Base-by-base conservation (phyloP, 2,888 invertebrate species). In the Stenichneumon culpator region DNA sequence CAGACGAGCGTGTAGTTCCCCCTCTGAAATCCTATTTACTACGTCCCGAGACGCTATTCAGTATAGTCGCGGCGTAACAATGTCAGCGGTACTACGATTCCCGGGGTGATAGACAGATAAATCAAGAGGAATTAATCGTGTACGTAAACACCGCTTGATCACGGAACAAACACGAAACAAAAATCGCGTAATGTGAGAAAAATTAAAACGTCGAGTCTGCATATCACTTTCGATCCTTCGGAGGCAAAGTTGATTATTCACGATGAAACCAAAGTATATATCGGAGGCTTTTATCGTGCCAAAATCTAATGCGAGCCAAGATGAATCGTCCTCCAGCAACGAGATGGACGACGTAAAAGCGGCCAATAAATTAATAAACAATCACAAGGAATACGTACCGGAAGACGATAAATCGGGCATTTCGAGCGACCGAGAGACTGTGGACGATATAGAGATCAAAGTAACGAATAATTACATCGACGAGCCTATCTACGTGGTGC, bases 201-300 rank as follows among this genome's bases (percentile, higher is more conserved):
- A 39, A 67, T 16, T 5, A 4, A 47, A n/a, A 9, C 67, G 22
- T 39, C 1, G 19, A 65, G 36, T 65, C 32, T 52, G 16, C 11
- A 39, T 4, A 74, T 57, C 11, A 36, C 28, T 65, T 63, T 72
- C 70, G 69, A 78, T 68, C 19, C 9, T 67, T 32, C 22, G 16
- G 22, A 50, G 11, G 11, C 47, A 60, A 67, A 32, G 11, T n/a
- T 14, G 22, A 36, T 32, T 5, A 28, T 36, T 4, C 50, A 65
- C 14, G 0, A 87, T 87, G 86, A 86, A 63, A 25, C 85, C 72
- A 54, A 90, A 87, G 69, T 93, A 91, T 67, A 87, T 88, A 79
- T 91, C 90, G 0, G 92, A 93, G 82, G 89, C 91, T 32, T 93
- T 91, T 50, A 92, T 92, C 79, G 86, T 92, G 60, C 93, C 92